Percentiles rank a stretch among this genome's conserved stretches.
Evolutionary conservation across 2,888 invertebrate genomes (phyloP).

Genomic region (Charanyca ferruginea): DNA sequence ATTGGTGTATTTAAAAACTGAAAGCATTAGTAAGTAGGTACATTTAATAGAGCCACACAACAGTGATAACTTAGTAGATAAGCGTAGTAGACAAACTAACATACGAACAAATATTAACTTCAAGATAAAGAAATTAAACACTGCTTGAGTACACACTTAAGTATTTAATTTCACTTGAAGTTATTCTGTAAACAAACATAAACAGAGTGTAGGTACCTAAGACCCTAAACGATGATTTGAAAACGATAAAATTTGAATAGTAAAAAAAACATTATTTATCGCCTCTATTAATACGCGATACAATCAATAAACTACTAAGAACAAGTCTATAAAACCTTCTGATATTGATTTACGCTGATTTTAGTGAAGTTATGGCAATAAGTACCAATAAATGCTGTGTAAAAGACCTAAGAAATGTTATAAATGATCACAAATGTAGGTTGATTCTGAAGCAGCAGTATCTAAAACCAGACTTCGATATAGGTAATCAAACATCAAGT

Average conservation of each 20-base stretch:
- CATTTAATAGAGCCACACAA: neutral
- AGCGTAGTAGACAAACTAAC: neutral
- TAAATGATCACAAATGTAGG: slow-evolving; percentile 18
- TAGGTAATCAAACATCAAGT: neutral
- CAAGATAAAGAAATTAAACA: slow-evolving; percentile 36
- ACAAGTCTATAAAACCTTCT: slow-evolving; percentile 54
- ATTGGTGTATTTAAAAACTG: too few species aligned
- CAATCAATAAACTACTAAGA: slow-evolving; percentile 51
- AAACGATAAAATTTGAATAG: slow-evolving; percentile 48
- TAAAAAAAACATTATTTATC: slow-evolving; percentile 58
- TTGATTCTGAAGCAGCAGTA: neutral
- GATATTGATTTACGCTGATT: slow-evolving; percentile 58
- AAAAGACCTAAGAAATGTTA: slow-evolving; percentile 5
- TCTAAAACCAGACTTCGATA: neutral
- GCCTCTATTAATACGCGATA: slow-evolving; percentile 46
- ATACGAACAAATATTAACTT: slow-evolving; percentile 23
- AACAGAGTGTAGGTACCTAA: slow-evolving; percentile 26
- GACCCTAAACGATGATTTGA: slow-evolving; percentile 35
- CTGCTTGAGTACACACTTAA: neutral
- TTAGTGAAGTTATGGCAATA: slow-evolving; percentile 59
- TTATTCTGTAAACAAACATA: slow-evolving; percentile 21
- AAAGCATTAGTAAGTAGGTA: neutral
- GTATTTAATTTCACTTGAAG: neutral
- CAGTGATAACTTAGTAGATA: slow-evolving; percentile 19
- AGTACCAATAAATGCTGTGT: slow-evolving; percentile 22